A percentile compares a stretch with the other conserved stretches of the same genome.
Evolutionary conservation across 2,113 vertebrate species (phyloP).

Genomic region (Oreochromis spilurus): DNA sequence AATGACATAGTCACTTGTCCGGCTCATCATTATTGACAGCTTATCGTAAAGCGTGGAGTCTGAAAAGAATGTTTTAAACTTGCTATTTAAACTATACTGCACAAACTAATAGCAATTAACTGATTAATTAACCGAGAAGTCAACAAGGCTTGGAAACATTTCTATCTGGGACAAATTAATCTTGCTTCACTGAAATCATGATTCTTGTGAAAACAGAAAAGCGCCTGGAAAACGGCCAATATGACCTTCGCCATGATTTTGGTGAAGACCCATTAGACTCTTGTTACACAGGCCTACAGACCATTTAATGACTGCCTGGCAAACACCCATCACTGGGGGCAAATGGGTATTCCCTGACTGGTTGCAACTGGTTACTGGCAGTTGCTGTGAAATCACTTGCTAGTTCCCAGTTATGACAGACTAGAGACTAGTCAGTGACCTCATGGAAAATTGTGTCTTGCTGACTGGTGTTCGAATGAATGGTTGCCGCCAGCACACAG

Average conservation of each 20-base stretch:
- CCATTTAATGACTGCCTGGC: neutral
- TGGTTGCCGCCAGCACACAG: neutral
- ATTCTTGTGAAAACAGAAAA: neutral
- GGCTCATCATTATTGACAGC: neutral
- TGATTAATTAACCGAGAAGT: neutral
- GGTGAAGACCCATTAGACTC: neutral
- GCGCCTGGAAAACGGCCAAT: neutral
- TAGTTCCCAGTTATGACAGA: neutral
- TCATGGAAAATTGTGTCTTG: neutral
- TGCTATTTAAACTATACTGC: neutral
- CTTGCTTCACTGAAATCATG: neutral
- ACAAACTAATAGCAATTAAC: neutral
- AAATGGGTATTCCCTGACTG: neutral
- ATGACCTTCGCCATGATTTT: neutral
- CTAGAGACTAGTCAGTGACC: neutral
- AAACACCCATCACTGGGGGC: neutral
- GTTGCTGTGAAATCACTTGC: neutral
- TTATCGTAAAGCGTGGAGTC: neutral
- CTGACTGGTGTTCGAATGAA: neutral
- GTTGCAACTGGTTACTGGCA: neutral
- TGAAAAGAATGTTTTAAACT: too few relatives aligned
- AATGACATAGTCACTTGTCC: neutral
- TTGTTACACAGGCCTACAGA: neutral
- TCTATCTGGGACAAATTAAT: neutral
- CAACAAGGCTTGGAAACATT: neutral